Evolutionary conservation across 2,113 vertebrate genomes (phyloP).

Genomic region (Physeter macrocephalus): DNA sequence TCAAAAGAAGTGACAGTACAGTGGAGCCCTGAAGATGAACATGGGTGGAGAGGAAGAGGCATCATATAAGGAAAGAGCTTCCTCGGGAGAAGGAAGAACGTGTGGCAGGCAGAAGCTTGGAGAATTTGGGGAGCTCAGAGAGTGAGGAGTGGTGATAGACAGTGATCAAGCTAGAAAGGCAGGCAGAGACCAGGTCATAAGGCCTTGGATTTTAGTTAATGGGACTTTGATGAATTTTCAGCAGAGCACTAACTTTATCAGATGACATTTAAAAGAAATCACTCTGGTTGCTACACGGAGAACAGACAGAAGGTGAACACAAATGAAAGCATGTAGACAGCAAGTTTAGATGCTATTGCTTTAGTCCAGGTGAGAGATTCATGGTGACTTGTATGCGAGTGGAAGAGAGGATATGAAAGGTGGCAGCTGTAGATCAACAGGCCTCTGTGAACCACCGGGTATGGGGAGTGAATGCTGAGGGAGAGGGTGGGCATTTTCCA

Average conservation of each 20-base stretch:
- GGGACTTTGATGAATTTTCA: background rate
- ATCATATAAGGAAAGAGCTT: background rate
- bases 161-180: background rate
- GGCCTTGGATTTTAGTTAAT: background rate
- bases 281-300: background rate
- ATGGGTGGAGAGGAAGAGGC: background rate
- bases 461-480: background rate
- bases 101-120: background rate
- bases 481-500: background rate
- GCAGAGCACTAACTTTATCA: background rate
- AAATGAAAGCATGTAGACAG: background rate
- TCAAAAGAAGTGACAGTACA: background rate
- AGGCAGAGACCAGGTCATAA: background rate
- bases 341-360: background rate
- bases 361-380: background rate
- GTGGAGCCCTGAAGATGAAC: background rate
- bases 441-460: background rate
- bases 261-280: background rate
- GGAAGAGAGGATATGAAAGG: background rate
- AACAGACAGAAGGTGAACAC: background rate
- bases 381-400: background rate
- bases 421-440: background rate
- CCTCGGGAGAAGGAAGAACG: background rate
- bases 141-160: background rate
- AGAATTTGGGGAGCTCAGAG: background rate